Percentiles rank a stretch among this genome's conserved stretches.
Evolutionary conservation across 2,797 vertebrate genomes (phyloP).

Genomic region (Agapornis canus): DNA sequence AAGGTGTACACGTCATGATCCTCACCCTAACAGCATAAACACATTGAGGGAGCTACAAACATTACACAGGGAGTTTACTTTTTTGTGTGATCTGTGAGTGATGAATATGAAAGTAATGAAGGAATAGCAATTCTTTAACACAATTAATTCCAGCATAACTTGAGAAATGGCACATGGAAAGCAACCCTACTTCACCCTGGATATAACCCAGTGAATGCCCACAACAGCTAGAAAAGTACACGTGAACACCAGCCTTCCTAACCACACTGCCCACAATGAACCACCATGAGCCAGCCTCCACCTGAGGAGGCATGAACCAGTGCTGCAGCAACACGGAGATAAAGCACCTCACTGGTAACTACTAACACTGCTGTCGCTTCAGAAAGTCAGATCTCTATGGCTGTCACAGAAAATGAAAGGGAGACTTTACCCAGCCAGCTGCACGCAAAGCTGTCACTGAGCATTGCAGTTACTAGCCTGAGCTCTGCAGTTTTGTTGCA

Average conservation of each 20-base stretch:
- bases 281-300: background rate
- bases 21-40: background rate
- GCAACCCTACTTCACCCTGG: background rate
- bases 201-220: background rate
- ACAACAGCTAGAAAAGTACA: background rate
- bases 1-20: rapidly evolving
- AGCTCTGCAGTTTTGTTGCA: background rate
- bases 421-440: rapidly evolving
- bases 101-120: background rate
- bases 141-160: background rate
- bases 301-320: no score
- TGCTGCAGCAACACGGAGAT: background rate
- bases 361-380: background rate
- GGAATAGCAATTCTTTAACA: background rate
- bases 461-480: rapidly evolving
- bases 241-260: rapidly evolving
- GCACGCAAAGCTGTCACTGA: rapidly evolving
- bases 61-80: background rate
- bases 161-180: background rate
- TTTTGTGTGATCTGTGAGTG: rapidly evolving
- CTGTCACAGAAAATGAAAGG: rapidly evolving
- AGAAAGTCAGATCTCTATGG: background rate
- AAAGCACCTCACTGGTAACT: background rate
- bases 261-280: rapidly evolving
- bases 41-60: rapidly evolving